A percentile compares a stretch with the other conserved stretches of the same genome.
Conservation (phyloP, 2,797 vertebrate genomes). For the Chrosomus eos region DNA sequence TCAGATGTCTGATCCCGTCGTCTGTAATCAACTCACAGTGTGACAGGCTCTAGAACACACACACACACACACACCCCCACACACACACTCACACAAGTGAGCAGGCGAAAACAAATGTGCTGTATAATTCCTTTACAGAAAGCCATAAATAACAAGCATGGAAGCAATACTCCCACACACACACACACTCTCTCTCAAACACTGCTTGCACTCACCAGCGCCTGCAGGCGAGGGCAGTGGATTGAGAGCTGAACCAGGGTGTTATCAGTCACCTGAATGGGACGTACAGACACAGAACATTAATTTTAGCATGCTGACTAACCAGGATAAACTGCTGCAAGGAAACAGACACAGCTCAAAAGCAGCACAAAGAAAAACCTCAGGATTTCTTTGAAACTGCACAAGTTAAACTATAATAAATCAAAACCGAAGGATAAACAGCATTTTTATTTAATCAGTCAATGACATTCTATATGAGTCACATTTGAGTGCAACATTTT, state of each 20-base stretch:
- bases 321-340: background rate
- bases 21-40: conserved; percentile 99
- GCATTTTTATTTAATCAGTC: background rate
- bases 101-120: background rate
- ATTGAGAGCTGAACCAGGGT: conserved; percentile 97
- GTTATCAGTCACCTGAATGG: conserved; percentile 90
- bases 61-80: background rate
- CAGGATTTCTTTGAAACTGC: background rate
- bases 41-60: conserved; percentile 86
- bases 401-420: background rate
- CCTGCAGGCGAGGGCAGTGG: conserved; percentile 96
- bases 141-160: background rate
- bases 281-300: background rate
- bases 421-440: background rate
- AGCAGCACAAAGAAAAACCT: background rate
- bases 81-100: background rate
- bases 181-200: conserved; percentile 1
- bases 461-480: background rate
- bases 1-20: conserved; percentile 94
- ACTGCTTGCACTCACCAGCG: conserved; percentile 84
- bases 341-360: conserved; percentile 10
- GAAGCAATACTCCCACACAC: conserved; percentile 17
- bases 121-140: background rate
- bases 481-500: background rate
- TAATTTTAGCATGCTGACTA: background rate